Evolutionary conservation across 2,888 invertebrate species (phyloP), one percentile per base, ranked within the genome.

Genomic region (Bembecia ichneumoniformis): DNA sequence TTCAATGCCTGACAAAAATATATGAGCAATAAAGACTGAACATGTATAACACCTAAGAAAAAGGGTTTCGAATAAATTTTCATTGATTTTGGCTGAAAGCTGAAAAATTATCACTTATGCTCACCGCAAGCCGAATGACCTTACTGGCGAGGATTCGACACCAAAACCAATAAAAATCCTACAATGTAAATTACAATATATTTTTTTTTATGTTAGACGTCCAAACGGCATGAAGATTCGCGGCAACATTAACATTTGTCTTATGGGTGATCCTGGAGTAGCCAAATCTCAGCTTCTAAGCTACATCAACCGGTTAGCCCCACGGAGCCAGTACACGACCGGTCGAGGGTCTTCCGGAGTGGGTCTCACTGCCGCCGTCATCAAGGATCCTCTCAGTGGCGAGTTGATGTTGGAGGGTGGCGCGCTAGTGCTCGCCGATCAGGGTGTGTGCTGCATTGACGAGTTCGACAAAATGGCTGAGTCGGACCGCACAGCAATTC

Each of bases 391-490:
- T 0, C 87, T 98, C 56, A 99, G 99, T 0, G 97, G 97, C 1
- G 98, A 99, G 89, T 97, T 99, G 97, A 95, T 94, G 74, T 83
- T 99, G 50, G 98, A 98, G 74, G 98, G 99, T 40, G 99, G 99
- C 5, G 98, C 99, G 10, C 83, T 99, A 35, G 99, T 99, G 36
- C 81, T 99, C 57, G 98, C 98, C 1, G 98, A 99, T 83, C 94
- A 96, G 72, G 98, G 98, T 49, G 94, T 98, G 51, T 99, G 99
- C 78, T 99, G 99, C 80, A 99, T 99, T 74, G 99, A 99, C 77
- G 99, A 99, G 88, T 99, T 99, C 78, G 99, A 99, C 87, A 99
- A 99, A 88, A 98, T 99, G 99, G 95, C 97, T 47, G 99, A 99
- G 58, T 80, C 86, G 43, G 99, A 99, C 82, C 91, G 98, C 67